Evolutionary conservation across 2,888 invertebrate species (phyloP), one percentile per base, ranked within the genome.

Genomic region (Xanthorhoe designata): DNA sequence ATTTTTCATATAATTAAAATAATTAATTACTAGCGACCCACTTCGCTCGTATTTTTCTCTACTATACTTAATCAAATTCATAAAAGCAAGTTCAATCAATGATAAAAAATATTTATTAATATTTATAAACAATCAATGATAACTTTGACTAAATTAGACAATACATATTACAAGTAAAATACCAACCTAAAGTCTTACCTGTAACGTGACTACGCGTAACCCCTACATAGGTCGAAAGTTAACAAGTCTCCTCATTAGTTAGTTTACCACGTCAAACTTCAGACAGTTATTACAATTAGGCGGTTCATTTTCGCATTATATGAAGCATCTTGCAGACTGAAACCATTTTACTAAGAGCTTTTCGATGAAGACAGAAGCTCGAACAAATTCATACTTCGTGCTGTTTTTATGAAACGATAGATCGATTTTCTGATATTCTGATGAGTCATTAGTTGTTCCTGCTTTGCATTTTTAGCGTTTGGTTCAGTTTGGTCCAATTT

Each of bases 321-420:
- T 18, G 49, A 24, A 51, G 19, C 24, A 29, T 51, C 51, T 19
- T 51, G 19, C 19, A 49, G 50, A 50, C 50, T 19, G 10, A 24
- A 51, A 24, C 35, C 35, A 53, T 60, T 66, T 32, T 51, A 29
- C 68, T 69, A 73, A 71, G 68, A 73, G 71, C 24, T 51, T 47
- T 51, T 13, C 24, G 74, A 73, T 70, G 66, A 75, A 71, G 67
- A 62, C 60, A 73, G 74, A 8, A 17, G 47, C 7, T 47, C 15
- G 47, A 47, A 17, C 17, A 13, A 42, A 42, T 42, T 42, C 13
- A 3, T 42, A 42, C 38, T 32, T 32, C 32, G 32, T 32, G 32
- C 32, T 24, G 32, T 32, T 32, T 32, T 32, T 32, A 32, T 32
- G 10, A 42, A 13, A 42, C 38, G 38, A 13, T 42, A 13, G 38